Evolutionary conservation across 1,140 invertebrate species (phyloP), one percentile per base, ranked within the genome.

Genomic region (Plutomurus gul): DNA sequence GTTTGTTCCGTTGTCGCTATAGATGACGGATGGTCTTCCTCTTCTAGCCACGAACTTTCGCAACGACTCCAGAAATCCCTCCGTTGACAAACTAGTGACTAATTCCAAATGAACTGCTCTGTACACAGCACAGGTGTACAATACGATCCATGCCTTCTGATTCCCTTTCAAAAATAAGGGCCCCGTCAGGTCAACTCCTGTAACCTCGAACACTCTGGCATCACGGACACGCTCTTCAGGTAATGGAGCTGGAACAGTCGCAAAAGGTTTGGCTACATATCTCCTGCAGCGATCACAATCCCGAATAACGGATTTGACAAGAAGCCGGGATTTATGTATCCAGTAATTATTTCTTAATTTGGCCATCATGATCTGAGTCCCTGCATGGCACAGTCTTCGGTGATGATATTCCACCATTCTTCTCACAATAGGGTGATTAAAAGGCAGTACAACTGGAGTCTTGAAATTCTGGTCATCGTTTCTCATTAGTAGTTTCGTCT

Each of bases 111-210:
- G 46, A 0, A 49, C 18, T 49, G 46, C 46, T 49, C 46, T 49
- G 18, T 49, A 49, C 0, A 49, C 18, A 16, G 46, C 46, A 49
- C 46, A 49, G 0, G 46, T 49, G 46, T 20, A 49, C 25, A 49
- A 20, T 8, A 49, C 46, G 16, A 56, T 56, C 51, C 51, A 56
- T 2, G 25, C 4, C 20, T 56, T 56, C 22, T 7, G 8, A 20
- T 49, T 49, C 25, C 78, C 79, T 65, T 84, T 85, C 8, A 86
- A 49, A 73, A 71, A 83, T 10, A 86, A 30, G 4, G 84, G 85
- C 0, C 84, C 85, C 1, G 85, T 84, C 13, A 86, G 81, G 81
- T 87, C 85, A 7, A 86, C 75, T 1, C 85, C 85, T 1, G 76
- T 82, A 0, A 86, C 51, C 76, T 86, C 83, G 82, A 86, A 86